Base-by-base conservation (phyloP, 1,140 invertebrate genomes). In the Ladona fulva region DNA sequence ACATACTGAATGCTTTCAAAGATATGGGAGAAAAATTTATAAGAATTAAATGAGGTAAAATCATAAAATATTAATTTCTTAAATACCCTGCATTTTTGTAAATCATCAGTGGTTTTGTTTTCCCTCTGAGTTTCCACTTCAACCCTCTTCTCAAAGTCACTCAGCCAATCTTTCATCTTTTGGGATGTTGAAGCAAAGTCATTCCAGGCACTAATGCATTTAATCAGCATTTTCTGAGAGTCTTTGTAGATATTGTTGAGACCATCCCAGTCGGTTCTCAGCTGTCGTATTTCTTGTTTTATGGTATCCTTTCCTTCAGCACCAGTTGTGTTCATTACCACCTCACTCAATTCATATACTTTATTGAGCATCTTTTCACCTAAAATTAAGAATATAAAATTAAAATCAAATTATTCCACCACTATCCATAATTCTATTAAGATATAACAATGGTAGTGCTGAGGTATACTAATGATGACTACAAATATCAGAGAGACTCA, bases 221-320 rank as follows among this genome's bases (percentile, higher is more conserved):
- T 91, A n/a, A n/a, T n/a, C n/a, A 97, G 84, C 76, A 90, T 88
- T 79, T 91, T 91, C 80, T 92, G 91, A 0, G 92, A 92, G 81
- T 97, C 94, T 75, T 91, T 91, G 75, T 92, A 92, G 52, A 93
- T 88, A n/a, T 90, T 87, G 83, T 94, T 92, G 0, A 97, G 82
- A n/a, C 91, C 90, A 81, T 96, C 94, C 93, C 94, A 96, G 80
- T 96, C 94, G 52, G 89, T 87, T 80, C 93, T 92, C n/a, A 97
- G 83, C 81, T 95, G 92, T 77, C 92, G 91, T 14, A 94, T 91
- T 83, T 97, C 95, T 82, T 94, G 91, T 66, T 92, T 91, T 1
- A 97, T 92, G 24, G 88, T 87, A 78, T 97, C 94, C 84, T 95
- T 93, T 19, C 95, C 96, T 85, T 96, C 94, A 10, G 90, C 88